Evolutionary conservation across 1,140 invertebrate genomes (phyloP).

Genomic region (Anagrus nilaparvatae): DNA sequence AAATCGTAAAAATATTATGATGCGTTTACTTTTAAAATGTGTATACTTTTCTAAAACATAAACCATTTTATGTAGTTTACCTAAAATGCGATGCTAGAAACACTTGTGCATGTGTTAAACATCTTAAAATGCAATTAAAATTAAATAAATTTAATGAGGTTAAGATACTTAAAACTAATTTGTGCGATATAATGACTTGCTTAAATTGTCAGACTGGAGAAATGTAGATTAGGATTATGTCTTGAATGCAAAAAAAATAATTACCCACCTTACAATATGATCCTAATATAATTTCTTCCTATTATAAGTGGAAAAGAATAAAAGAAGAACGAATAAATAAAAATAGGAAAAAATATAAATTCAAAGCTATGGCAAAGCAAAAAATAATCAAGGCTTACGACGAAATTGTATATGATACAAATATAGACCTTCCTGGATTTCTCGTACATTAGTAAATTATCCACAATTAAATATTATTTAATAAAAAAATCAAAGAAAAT

Average conservation of each 20-base stretch:
- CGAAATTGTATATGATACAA: too few relatives aligned
- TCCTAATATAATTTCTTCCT: too few relatives aligned
- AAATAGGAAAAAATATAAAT: too few relatives aligned
- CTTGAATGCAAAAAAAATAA: slow-evolving; percentile 1
- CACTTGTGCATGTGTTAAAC: neutral
- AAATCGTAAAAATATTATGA: neutral
- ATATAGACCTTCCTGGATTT: too few relatives aligned
- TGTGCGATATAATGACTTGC: neutral
- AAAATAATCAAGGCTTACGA: too few relatives aligned
- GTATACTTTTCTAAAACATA: neutral
- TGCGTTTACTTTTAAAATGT: too few relatives aligned
- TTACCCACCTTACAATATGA: neutral
- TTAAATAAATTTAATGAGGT: neutral
- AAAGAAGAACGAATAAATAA: too few relatives aligned
- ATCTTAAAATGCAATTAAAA: slow-evolving; percentile 1
- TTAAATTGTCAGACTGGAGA: neutral
- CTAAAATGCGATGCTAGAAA: neutral
- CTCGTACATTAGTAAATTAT: too few relatives aligned
- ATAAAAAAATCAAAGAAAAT: too few relatives aligned
- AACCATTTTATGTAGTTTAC: neutral
- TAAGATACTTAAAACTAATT: neutral
- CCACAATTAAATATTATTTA: too few relatives aligned
- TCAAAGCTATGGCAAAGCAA: too few relatives aligned
- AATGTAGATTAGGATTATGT: neutral
- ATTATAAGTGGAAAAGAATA: too few relatives aligned